Evolutionary conservation across 1,140 invertebrate species (phyloP).

Genomic region (Ips nitidus): DNA sequence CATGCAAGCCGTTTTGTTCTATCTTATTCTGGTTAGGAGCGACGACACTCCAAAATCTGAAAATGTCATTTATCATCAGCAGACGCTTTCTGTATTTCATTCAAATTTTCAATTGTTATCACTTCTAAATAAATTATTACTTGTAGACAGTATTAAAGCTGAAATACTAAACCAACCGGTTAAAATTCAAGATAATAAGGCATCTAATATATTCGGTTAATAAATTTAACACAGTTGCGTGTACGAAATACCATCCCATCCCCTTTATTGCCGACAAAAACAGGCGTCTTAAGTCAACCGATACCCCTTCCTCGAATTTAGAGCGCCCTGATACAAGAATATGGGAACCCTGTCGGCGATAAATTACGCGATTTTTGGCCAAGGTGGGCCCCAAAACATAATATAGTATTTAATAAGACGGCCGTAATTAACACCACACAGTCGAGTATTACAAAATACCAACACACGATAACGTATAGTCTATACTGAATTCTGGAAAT

Average conservation of each 20-base stretch:
- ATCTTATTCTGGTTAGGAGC: too few relatives aligned
- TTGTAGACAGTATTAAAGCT: too few relatives aligned
- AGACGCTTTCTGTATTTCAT: too few relatives aligned
- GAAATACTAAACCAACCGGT: too few relatives aligned
- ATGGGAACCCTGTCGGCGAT: constrained; percentile 25
- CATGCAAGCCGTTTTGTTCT: too few relatives aligned
- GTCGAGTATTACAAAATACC: constrained; percentile 48
- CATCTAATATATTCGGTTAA: too few relatives aligned
- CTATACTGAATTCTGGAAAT: constrained; percentile 28
- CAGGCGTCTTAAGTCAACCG: constrained; percentile 31
- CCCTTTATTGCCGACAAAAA: constrained; percentile 10
- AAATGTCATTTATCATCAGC: too few relatives aligned
- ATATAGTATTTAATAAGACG: constrained; percentile 52
- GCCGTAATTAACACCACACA: constrained; percentile 48
- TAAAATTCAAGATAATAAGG: too few relatives aligned
- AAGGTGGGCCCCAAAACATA: constrained; percentile 50
- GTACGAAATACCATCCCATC: neutral
- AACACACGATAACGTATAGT: constrained; percentile 47
- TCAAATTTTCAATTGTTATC: too few relatives aligned
- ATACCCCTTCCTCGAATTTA: constrained; percentile 30
- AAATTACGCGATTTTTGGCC: constrained; percentile 49
- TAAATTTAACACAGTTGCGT: too few relatives aligned
- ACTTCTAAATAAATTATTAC: too few relatives aligned
- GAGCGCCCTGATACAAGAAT: constrained; percentile 23
- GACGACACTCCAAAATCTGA: too few relatives aligned